Evolutionary conservation across 2,888 invertebrate genomes (phyloP).

Genomic region (Phorcus lineatus): DNA sequence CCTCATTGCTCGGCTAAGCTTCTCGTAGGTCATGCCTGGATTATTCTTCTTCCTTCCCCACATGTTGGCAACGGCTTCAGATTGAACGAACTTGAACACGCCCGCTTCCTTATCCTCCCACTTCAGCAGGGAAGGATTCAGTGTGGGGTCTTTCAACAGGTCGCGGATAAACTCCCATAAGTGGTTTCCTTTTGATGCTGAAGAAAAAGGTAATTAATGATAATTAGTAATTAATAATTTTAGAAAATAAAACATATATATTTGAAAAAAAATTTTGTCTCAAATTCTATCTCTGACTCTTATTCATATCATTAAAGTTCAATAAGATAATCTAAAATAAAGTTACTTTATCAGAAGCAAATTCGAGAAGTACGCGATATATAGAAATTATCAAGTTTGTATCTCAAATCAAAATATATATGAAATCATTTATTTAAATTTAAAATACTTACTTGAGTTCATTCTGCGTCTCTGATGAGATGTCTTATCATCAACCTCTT

Average conservation of each 20-base stretch:
- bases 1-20: conserved; percentile 93
- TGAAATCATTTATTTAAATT: background rate
- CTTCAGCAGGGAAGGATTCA: conserved; percentile 88
- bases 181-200: conserved; percentile 62
- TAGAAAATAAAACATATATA: no score
- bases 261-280: no score
- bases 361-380: no score
- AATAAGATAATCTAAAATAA: no score
- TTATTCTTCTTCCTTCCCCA: conserved; percentile 93
- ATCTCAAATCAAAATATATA: background rate
- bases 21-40: conserved; percentile 93
- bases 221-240: background rate
- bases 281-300: no score
- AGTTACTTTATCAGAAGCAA: no score
- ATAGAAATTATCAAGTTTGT: background rate
- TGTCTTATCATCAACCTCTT: background rate
- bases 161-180: conserved; percentile 92
- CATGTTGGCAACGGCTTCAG: conserved; percentile 89
- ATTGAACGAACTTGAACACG: conserved; percentile 91
- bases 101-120: conserved; percentile 91
- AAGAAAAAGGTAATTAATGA: background rate
- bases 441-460: background rate
- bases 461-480: background rate
- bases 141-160: conserved; percentile 84
- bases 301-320: no score